phyloP scores from a whole-genome alignment of 2,113 vertebrate species.

The Rhipidura dahli region DNA sequence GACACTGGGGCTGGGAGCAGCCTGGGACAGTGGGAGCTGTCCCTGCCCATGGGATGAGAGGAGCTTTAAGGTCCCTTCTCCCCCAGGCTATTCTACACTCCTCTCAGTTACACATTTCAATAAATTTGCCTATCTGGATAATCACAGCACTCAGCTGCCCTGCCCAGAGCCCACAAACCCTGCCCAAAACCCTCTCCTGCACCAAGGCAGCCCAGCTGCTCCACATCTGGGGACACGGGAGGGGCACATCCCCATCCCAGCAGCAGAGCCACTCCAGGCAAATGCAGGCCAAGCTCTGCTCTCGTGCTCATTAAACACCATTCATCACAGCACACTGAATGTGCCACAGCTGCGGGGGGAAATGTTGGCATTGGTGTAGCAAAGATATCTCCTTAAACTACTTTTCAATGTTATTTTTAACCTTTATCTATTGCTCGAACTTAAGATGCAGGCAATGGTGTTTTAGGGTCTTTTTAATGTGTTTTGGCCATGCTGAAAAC shows the following conservation, averaged over 20 bases:
- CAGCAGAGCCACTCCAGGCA: not conserved
- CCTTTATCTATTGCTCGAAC: not conserved
- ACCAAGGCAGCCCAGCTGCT: not conserved
- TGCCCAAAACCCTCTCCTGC: not conserved
- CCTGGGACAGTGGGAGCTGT: not conserved
- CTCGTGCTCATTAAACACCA: not conserved
- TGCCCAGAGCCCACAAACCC: not conserved
- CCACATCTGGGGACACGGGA: fast-evolving
- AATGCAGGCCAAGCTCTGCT: not conserved
- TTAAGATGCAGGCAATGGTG: not conserved
- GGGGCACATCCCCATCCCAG: not conserved
- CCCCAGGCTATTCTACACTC: not conserved
- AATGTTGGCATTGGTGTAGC: not conserved
- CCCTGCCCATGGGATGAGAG: not conserved
- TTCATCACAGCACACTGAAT: not conserved
- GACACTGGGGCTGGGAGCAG: not conserved
- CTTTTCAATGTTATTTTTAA: not conserved
- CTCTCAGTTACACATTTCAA: not conserved
- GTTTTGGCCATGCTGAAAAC: not conserved
- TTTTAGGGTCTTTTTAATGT: not conserved
- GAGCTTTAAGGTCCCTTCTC: fast-evolving
- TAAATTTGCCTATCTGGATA: not conserved
- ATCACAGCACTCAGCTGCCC: not conserved
- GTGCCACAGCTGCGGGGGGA: not conserved
- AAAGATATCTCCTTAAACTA: not conserved